phyloP scores from a whole-genome alignment of 2,797 vertebrate genomes.

The Amniataba percoides region DNA sequence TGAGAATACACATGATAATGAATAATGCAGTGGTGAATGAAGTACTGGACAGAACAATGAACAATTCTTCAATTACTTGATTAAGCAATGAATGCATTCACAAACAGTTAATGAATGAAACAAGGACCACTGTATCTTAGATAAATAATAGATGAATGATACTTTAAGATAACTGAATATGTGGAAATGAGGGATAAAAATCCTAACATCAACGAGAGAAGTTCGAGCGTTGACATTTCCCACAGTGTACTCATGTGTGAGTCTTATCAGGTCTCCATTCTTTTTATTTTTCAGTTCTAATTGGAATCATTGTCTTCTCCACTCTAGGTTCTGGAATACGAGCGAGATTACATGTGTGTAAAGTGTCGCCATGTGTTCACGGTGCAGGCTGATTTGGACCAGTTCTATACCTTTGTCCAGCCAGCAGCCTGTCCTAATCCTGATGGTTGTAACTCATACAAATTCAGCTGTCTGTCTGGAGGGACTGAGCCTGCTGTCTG shows the following conservation, averaged over 20 bases:
- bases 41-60: too few species aligned
- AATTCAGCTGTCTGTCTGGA: constrained; percentile 91
- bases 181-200: too few species aligned
- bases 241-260: not conserved
- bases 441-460: constrained; percentile 89
- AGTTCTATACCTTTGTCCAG: constrained; percentile 88
- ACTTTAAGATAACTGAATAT: too few species aligned
- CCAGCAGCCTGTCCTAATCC: constrained; percentile 87
- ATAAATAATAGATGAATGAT: too few species aligned
- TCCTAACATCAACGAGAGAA: too few species aligned
- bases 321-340: constrained; percentile 90
- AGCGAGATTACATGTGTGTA: constrained; percentile 93
- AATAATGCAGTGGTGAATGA: too few species aligned
- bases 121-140: too few species aligned
- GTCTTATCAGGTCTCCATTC: not conserved
- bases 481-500: constrained; percentile 87
- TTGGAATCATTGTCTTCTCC: not conserved
- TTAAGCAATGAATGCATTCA: too few species aligned
- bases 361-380: constrained; percentile 92
- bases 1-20: too few species aligned
- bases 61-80: too few species aligned
- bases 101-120: too few species aligned
- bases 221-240: too few species aligned
- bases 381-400: constrained; percentile 90
- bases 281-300: not conserved